Evolutionary conservation across 2,888 invertebrate genomes (phyloP).

Genomic region (Ormyrus rosae): DNA sequence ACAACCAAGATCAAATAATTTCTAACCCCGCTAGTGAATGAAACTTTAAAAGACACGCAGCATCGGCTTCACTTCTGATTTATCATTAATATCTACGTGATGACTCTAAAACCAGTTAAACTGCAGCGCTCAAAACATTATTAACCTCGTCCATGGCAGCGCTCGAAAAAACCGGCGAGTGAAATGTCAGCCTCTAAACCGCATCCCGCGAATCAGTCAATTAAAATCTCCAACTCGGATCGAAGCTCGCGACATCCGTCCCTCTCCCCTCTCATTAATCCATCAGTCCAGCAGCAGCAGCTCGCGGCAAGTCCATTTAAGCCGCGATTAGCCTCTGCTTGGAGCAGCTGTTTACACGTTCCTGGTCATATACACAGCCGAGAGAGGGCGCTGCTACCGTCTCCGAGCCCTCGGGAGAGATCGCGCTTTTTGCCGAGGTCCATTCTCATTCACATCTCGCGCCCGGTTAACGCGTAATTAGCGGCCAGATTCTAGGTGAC

Average conservation of each 20-base stretch:
- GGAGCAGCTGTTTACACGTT: conserved; percentile 11
- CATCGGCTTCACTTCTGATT: too few relatives aligned
- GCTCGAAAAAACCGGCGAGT: not conserved
- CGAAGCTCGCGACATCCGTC: not conserved
- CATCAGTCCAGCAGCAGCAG: not conserved
- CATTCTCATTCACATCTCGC: conserved; percentile 55
- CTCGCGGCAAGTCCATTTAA: conserved; percentile 11
- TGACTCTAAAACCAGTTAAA: too few relatives aligned
- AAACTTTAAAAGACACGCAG: too few relatives aligned
- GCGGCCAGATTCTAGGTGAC: conserved; percentile 54
- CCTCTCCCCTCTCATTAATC: conserved; percentile 33
- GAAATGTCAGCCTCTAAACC: not conserved
- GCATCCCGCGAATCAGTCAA: conserved; percentile 13
- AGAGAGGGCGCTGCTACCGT: not conserved
- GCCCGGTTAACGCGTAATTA: conserved; percentile 51
- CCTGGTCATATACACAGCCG: too few relatives aligned
- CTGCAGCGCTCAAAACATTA: too few relatives aligned
- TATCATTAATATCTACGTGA: too few relatives aligned
- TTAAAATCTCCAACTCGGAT: conserved; percentile 14
- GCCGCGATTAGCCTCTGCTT: not conserved
- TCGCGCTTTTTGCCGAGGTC: conserved; percentile 14
- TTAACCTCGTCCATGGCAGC: too few relatives aligned
- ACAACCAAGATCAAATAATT: too few relatives aligned
- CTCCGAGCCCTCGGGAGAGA: conserved; percentile 3
- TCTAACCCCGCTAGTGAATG: too few relatives aligned